A percentile compares a stretch with the other conserved stretches of the same genome.
Conservation (phyloP, 2,797 vertebrate species). For the Hephaestus fuliginosus region DNA sequence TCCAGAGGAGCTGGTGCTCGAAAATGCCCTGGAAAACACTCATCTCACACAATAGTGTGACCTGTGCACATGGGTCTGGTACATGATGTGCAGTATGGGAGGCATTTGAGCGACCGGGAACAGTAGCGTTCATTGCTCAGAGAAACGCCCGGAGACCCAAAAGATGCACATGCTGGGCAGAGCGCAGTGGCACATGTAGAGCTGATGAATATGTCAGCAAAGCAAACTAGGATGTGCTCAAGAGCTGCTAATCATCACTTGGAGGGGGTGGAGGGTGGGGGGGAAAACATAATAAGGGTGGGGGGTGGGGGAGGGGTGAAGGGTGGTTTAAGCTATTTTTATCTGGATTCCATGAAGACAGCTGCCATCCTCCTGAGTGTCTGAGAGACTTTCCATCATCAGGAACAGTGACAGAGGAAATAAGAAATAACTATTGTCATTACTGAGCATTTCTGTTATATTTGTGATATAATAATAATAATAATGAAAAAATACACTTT, state of each 20-base stretch:
- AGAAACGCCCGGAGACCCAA: constrained; percentile 1
- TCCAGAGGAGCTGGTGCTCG: constrained; percentile 2
- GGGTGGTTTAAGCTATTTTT: constrained; percentile 76
- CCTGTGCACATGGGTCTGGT: constrained; percentile 5
- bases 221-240: constrained; percentile 27
- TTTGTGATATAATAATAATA: background rate
- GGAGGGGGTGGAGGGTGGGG: background rate
- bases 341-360: constrained; percentile 77
- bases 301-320: constrained; percentile 35
- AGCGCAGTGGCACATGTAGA: constrained; percentile 5
- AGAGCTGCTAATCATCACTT: constrained; percentile 60
- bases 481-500: background rate
- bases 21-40: background rate
- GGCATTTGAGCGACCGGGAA: constrained; percentile 6
- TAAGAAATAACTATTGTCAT: background rate
- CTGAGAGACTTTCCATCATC: constrained; percentile 49
- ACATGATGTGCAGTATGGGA: background rate
- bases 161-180: background rate
- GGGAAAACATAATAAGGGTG: constrained; percentile 24
- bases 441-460: background rate
- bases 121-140: constrained; percentile 10
- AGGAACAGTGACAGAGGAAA: constrained; percentile 4
- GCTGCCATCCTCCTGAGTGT: constrained; percentile 69
- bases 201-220: constrained; percentile 45
- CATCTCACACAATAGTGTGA: background rate